phyloP scores from a whole-genome alignment of 2,113 vertebrate genomes.

The Chascanopsetta lugubris region DNA sequence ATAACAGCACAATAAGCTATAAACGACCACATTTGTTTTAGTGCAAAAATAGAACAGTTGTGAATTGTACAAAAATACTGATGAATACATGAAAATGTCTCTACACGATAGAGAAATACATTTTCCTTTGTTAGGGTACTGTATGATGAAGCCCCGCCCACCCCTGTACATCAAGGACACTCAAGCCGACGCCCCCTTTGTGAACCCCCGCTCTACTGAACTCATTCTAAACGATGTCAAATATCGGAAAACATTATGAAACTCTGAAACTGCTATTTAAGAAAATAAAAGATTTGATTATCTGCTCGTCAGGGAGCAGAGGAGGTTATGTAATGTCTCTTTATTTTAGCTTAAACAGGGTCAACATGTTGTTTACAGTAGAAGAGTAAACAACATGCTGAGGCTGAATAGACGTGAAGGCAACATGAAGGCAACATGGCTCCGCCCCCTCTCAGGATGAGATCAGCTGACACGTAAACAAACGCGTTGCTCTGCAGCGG shows the following conservation, averaged over 20 bases:
- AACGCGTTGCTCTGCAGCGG: conserved; percentile 52
- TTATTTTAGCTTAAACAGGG: conserved; percentile 12
- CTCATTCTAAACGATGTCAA: conserved; percentile 33
- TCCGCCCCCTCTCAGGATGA: conserved; percentile 40
- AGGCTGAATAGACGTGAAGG: no score
- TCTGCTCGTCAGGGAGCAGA: conserved; percentile 47
- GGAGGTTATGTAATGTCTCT: conserved; percentile 44
- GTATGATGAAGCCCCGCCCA: no score
- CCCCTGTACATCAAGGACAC: no score
- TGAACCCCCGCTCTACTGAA: no score
- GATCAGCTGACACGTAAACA: conserved; percentile 67
- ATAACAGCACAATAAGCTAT: no score
- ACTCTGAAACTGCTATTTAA: conserved; percentile 35
- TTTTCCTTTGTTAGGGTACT: no score
- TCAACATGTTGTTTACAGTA: conserved; percentile 22
- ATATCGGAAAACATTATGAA: conserved; percentile 60
- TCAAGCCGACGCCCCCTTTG: no score
- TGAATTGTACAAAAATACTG: no score
- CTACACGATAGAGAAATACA: no score
- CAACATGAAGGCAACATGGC: conserved; percentile 55
- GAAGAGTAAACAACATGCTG: conserved; percentile 21
- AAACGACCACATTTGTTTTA: no score
- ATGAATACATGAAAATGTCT: no score
- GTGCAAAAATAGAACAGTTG: no score
- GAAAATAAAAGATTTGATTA: conserved; percentile 51